A percentile compares a stretch with the other conserved stretches of the same genome.
Conservation (phyloP, 2,113 vertebrate species). For the Rhodinocichla rosea region DNA sequence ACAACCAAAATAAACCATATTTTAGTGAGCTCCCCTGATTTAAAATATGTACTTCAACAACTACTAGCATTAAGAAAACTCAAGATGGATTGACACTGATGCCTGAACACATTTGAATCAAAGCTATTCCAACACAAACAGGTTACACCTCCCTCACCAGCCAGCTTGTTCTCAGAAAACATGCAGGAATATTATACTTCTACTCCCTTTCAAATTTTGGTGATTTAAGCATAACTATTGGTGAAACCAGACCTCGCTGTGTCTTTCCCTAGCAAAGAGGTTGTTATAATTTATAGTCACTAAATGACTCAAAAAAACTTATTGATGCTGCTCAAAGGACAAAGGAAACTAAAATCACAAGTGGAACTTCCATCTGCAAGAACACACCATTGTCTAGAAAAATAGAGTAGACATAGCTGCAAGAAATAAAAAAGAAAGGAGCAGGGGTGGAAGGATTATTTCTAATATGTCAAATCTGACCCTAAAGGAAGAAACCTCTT, state of each 20-base stretch:
- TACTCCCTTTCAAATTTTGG: background rate
- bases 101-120: background rate
- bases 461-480: background rate
- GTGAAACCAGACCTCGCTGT: background rate
- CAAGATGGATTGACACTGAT: background rate
- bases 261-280: background rate
- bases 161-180: background rate
- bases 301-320: background rate
- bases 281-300: background rate
- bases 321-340: background rate
- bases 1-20: background rate
- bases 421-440: background rate
- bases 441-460: rapidly evolving
- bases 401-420: background rate
- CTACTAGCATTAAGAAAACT: background rate
- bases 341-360: background rate
- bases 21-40: background rate
- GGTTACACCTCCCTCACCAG: background rate
- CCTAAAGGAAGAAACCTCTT: background rate
- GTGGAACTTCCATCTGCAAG: background rate
- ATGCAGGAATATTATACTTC: background rate
- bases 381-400: background rate
- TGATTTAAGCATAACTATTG: background rate
- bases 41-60: background rate
- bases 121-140: background rate